Conservation (phyloP, 1,140 invertebrate genomes). For the Drosophila ercepeae region DNA sequence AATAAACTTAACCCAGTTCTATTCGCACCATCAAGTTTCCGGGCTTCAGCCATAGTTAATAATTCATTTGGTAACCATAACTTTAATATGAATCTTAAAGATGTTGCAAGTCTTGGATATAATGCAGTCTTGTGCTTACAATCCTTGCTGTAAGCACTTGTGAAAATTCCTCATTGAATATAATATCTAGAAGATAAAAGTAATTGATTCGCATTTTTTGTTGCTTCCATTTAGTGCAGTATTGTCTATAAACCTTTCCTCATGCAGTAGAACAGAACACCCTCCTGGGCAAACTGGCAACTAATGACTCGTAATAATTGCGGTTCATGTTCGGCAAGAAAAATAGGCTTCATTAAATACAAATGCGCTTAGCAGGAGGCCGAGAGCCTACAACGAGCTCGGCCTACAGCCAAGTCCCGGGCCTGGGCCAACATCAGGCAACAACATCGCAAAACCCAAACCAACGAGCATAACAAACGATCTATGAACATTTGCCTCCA, state of each 20-base stretch:
- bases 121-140: no score
- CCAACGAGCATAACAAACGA: conserved; percentile 57
- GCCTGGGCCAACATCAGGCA: not conserved
- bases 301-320: conserved; percentile 76
- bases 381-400: conserved; percentile 5
- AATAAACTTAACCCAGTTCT: not conserved
- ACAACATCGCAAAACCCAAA: conserved; percentile 39
- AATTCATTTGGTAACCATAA: not conserved
- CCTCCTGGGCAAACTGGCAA: conserved; percentile 42
- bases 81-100: no score
- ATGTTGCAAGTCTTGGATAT: no score
- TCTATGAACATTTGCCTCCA: conserved; percentile 22
- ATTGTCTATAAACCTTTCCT: conserved; percentile 15
- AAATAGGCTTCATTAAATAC: conserved; percentile 79
- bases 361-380: conserved; percentile 65
- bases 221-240: not conserved
- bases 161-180: not conserved
- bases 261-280: conserved; percentile 10
- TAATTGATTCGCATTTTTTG: conserved; percentile 14
- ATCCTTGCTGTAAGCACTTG: no score
- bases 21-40: not conserved
- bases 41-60: not conserved
- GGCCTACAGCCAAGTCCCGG: conserved; percentile 1
- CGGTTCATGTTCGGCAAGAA: conserved; percentile 61
- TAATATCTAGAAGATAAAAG: not conserved